Evolutionary conservation across 1,140 invertebrate species (phyloP).

Genomic region (Aethina tumida): DNA sequence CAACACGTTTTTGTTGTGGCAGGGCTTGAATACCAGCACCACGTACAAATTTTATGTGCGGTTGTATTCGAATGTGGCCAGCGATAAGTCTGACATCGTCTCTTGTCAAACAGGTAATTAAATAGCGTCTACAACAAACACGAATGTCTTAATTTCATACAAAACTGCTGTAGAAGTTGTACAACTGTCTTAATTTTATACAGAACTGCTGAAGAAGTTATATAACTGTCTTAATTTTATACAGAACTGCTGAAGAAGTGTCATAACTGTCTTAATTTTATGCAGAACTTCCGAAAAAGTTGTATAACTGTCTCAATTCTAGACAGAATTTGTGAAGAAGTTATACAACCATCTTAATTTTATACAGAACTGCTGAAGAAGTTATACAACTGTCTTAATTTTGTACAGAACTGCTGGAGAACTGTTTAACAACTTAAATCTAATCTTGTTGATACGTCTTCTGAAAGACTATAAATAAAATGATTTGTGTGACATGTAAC

Average conservation of each 20-base stretch:
- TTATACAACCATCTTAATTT: not conserved
- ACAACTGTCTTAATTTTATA: slow-evolving; percentile 1
- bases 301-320: not conserved
- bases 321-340: too few relatives aligned
- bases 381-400: too few relatives aligned
- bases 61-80: slow-evolving; percentile 48
- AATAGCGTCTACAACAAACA: not conserved
- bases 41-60: slow-evolving; percentile 59
- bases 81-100: slow-evolving; percentile 50
- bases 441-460: too few relatives aligned
- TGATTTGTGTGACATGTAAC: too few relatives aligned
- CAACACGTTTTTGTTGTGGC: slow-evolving; percentile 43
- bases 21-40: slow-evolving; percentile 49
- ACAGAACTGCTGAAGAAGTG: too few relatives aligned
- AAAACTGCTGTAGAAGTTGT: not conserved
- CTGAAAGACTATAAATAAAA: too few relatives aligned
- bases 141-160: not conserved
- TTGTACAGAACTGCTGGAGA: too few relatives aligned
- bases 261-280: too few relatives aligned
- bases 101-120: slow-evolving; percentile 49
- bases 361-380: too few relatives aligned
- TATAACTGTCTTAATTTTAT: not conserved
- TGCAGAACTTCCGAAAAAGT: slow-evolving; percentile 4
- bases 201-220: too few relatives aligned
- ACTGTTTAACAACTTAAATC: too few relatives aligned